Evolutionary conservation across 2,797 vertebrate species (phyloP).

Genomic region (Steatocranus sp.): DNA sequence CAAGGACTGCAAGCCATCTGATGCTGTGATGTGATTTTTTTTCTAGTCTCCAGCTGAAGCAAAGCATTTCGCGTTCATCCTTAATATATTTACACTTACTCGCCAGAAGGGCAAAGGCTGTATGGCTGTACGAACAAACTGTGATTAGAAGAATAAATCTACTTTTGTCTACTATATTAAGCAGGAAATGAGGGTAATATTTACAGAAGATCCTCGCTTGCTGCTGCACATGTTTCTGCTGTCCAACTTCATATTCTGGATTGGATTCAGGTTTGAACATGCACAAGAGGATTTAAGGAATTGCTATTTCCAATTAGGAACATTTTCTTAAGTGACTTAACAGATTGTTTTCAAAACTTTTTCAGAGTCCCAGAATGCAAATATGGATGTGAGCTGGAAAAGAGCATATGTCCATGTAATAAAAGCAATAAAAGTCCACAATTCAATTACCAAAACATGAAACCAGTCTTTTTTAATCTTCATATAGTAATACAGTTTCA

Average conservation of each 20-base stretch:
- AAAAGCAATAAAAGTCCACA: neutral
- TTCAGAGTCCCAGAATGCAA: neutral
- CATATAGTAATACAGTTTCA: neutral
- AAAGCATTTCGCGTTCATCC: conserved; percentile 4
- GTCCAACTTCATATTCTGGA: neutral
- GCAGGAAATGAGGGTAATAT: neutral
- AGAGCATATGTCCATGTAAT: neutral
- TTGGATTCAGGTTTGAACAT: neutral
- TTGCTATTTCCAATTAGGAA: neutral
- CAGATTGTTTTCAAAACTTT: neutral
- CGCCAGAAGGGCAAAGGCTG: neutral
- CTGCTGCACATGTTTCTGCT: neutral
- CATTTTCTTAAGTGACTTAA: neutral
- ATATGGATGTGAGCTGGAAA: neutral
- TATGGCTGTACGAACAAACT: neutral
- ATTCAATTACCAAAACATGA: neutral
- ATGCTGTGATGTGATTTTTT: conserved; percentile 33
- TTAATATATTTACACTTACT: conserved; percentile 3
- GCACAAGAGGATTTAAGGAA: neutral
- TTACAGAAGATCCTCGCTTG: neutral
- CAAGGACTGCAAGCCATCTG: conserved; percentile 51
- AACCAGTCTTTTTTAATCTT: neutral
- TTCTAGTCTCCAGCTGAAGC: conserved; percentile 24
- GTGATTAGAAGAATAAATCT: neutral
- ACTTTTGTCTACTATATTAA: neutral